Evolutionary conservation across 2,797 vertebrate genomes (phyloP).

Genomic region (Iguana delicatissima): DNA sequence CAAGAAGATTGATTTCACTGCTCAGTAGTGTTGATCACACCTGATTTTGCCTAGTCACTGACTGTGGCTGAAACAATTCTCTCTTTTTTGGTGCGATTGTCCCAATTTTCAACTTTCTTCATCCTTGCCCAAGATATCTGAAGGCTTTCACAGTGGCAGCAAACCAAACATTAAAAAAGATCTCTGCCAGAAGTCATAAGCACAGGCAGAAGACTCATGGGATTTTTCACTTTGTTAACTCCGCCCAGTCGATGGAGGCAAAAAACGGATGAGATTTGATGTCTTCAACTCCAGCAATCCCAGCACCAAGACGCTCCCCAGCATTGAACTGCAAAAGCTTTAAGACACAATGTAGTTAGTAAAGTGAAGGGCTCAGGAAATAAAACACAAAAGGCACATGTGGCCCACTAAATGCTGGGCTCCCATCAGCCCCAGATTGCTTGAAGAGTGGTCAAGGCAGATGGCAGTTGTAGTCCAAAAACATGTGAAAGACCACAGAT

Average conservation of each 20-base stretch:
- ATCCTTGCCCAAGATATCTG: constrained; percentile 15
- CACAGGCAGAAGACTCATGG: constrained; percentile 32
- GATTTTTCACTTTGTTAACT: constrained; percentile 79
- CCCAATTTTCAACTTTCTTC: constrained; percentile 41
- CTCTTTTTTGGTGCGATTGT: constrained; percentile 34
- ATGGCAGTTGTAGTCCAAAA: background rate
- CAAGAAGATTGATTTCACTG: constrained; percentile 1
- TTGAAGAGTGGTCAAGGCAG: background rate
- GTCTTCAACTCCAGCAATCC: constrained; percentile 93
- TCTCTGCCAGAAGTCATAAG: constrained; percentile 56
- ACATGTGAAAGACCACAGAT: background rate
- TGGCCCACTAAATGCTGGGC: background rate
- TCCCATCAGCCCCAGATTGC: background rate
- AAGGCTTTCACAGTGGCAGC: constrained; percentile 26
- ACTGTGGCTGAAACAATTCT: constrained; percentile 41
- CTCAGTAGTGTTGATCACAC: constrained; percentile 35
- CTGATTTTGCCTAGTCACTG: constrained; percentile 51
- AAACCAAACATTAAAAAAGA: constrained; percentile 23
- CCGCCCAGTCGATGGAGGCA: constrained; percentile 87
- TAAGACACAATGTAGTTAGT: constrained; percentile 73
- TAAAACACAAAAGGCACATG: background rate
- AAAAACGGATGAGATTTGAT: constrained; percentile 99
- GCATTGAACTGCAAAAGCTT: constrained; percentile 98
- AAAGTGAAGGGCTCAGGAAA: constrained; percentile 57
- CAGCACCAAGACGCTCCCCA: constrained; percentile 92